Evolutionary conservation across 2,888 invertebrate genomes (phyloP).

Genomic region (Latheticus oryzae): DNA sequence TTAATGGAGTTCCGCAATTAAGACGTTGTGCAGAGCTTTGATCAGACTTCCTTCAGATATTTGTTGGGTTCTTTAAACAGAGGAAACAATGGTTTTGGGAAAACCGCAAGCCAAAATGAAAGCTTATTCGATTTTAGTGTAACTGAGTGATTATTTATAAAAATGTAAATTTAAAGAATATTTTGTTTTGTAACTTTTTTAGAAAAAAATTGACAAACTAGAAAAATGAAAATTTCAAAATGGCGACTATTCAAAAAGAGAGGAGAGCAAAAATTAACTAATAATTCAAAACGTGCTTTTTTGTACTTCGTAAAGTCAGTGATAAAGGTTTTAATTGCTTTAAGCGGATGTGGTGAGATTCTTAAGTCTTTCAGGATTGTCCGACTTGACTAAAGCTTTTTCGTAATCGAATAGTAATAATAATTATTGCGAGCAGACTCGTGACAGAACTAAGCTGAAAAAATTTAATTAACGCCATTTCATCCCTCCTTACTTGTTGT

Average conservation of each 20-base stretch:
- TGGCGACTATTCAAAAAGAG: conserved; percentile 14
- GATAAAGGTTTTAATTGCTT: not conserved
- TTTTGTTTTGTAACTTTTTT: no score
- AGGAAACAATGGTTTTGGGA: conserved; percentile 4
- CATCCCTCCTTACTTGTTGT: conserved; percentile 1
- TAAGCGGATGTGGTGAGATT: not conserved
- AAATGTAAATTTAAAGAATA: no score
- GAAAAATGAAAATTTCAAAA: conserved; percentile 6
- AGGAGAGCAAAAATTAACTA: no score
- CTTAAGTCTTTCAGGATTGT: not conserved
- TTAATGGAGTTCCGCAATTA: conserved; percentile 8
- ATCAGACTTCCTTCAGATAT: conserved; percentile 3
- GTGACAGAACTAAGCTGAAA: not conserved
- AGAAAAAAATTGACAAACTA: no score
- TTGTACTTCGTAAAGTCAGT: not conserved
- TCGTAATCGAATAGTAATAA: conserved; percentile 3
- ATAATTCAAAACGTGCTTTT: no score
- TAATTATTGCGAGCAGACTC: not conserved
- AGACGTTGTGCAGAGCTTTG: not conserved
- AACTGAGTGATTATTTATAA: no score
- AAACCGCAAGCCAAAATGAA: not conserved
- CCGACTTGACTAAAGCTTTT: no score
- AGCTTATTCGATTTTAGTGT: conserved; percentile 1
- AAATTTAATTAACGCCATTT: conserved; percentile 1
- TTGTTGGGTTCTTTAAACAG: not conserved